Evolutionary conservation across 2,888 invertebrate genomes (phyloP).

Genomic region (Acrobasis suavella): DNA sequence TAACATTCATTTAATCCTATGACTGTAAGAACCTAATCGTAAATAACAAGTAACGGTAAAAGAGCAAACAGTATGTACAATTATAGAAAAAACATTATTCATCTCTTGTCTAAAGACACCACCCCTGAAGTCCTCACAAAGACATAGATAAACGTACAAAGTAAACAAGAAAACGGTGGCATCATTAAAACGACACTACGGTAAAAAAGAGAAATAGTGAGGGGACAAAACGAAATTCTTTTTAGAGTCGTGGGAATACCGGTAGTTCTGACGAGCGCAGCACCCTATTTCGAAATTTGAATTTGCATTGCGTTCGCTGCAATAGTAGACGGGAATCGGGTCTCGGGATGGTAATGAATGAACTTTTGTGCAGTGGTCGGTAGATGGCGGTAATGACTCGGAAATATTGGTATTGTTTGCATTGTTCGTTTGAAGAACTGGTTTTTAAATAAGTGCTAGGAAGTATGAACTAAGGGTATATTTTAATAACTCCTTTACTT

Average conservation of each 20-base stretch:
- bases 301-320: slow-evolving; percentile 47
- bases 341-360: slow-evolving; percentile 32
- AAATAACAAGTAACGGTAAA: slow-evolving; percentile 56
- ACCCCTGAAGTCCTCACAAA: slow-evolving; percentile 61
- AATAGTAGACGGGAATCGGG: slow-evolving; percentile 13
- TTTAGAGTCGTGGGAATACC: slow-evolving; percentile 50
- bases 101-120: slow-evolving; percentile 70
- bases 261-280: background rate
- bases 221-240: slow-evolving; percentile 40
- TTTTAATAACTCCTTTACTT: background rate
- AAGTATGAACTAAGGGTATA: background rate
- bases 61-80: slow-evolving; percentile 44
- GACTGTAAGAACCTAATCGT: slow-evolving; percentile 39
- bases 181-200: slow-evolving; percentile 71
- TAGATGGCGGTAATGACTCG: slow-evolving; percentile 57
- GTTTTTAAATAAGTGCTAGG: slow-evolving; percentile 39
- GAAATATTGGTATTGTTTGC: slow-evolving; percentile 56
- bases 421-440: slow-evolving; percentile 45
- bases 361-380: slow-evolving; percentile 42
- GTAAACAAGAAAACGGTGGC: slow-evolving; percentile 67
- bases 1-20: slow-evolving; percentile 34
- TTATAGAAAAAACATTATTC: slow-evolving; percentile 63
- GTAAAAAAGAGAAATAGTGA: slow-evolving; percentile 48
- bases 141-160: slow-evolving; percentile 68
- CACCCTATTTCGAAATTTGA: slow-evolving; percentile 23